A percentile compares a stretch with the other conserved stretches of the same genome.
phyloP scores from a whole-genome alignment of 2,113 vertebrate genomes.

The Daubentonia madagascariensis region DNA sequence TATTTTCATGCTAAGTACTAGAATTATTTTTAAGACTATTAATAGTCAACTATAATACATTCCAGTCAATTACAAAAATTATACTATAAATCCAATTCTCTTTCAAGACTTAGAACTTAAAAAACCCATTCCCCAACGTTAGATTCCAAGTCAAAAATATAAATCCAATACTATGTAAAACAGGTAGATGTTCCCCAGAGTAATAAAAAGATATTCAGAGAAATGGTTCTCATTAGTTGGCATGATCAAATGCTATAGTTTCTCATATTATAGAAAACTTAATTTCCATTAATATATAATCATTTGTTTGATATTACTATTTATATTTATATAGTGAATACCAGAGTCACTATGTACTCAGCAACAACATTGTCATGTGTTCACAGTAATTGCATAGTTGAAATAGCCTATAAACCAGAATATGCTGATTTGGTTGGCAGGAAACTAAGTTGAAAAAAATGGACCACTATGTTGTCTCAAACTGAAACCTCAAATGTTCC shows the following conservation, averaged over 20 bases:
- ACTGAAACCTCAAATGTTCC: slow-evolving; percentile 30
- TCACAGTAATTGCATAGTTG: slow-evolving; percentile 30
- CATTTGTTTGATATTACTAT: slow-evolving; percentile 25
- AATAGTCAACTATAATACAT: neutral
- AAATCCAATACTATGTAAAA: neutral
- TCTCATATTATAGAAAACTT: neutral
- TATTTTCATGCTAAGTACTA: neutral
- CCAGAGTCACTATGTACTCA: neutral
- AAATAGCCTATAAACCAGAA: slow-evolving; percentile 25
- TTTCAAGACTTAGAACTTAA: neutral
- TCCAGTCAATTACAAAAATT: neutral
- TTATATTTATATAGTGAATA: slow-evolving; percentile 10
- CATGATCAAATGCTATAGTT: neutral
- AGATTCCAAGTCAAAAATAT: neutral
- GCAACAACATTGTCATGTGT: neutral
- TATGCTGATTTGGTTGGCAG: slow-evolving; percentile 34
- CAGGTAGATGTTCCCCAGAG: neutral
- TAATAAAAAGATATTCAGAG: neutral
- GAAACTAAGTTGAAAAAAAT: slow-evolving; percentile 41
- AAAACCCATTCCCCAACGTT: no score
- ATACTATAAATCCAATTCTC: neutral
- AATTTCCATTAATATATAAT: neutral
- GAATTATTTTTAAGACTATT: neutral
- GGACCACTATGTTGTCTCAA: neutral
- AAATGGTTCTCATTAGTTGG: neutral